phyloP scores from a whole-genome alignment of 2,888 invertebrate genomes.

The Teleiodes luculella region DNA sequence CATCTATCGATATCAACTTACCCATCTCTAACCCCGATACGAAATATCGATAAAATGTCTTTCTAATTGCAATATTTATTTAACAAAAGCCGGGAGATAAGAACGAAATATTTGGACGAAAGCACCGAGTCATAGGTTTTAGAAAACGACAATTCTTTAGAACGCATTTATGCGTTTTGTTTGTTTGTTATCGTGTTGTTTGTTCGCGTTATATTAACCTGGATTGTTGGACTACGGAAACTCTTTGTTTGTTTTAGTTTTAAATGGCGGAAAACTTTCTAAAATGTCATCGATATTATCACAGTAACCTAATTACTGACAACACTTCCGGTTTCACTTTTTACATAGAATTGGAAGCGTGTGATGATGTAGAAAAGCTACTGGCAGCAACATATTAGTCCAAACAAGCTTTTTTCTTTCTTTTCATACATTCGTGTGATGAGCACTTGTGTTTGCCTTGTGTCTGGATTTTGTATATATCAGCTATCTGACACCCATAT shows the following conservation, averaged over 20 bases:
- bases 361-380: too few relatives aligned
- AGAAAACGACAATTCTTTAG: background rate
- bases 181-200: background rate
- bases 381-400: too few relatives aligned
- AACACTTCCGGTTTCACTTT: background rate
- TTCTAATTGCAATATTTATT: constrained; percentile 6
- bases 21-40: constrained; percentile 27
- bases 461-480: too few relatives aligned
- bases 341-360: too few relatives aligned
- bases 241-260: background rate
- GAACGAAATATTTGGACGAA: background rate
- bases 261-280: constrained; percentile 1
- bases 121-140: background rate
- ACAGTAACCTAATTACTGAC: background rate
- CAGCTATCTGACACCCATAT: too few relatives aligned
- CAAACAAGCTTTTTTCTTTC: too few relatives aligned
- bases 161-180: background rate
- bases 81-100: background rate
- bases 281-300: background rate
- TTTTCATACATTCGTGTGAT: too few relatives aligned
- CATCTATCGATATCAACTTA: constrained; percentile 35
- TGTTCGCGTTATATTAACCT: background rate
- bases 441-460: too few relatives aligned
- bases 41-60: constrained; percentile 9
- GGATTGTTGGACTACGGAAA: background rate